These are phyloP conservation scores for Diarsia dahlii DNA, from an alignment of 2,888 invertebrate genomes.

Conservation along the genomic window DNA sequence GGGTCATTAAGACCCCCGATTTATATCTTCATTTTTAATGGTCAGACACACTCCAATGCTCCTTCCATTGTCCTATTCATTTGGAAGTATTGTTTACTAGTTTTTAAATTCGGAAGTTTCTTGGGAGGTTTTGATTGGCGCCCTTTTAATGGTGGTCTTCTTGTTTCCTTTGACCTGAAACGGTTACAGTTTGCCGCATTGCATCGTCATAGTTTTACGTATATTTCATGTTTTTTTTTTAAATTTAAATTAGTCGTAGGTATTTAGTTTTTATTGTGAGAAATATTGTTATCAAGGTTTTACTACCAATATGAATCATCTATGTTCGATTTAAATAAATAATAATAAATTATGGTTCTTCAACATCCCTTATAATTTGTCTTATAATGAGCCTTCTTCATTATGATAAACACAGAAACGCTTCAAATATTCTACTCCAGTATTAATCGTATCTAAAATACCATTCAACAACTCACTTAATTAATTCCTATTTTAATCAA, in stretches of 20 bases:
- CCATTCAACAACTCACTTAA: conserved; percentile 50
- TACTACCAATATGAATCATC: too few species aligned
- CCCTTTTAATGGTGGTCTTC: background rate
- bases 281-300: too few species aligned
- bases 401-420: conserved; percentile 30
- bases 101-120: conserved; percentile 27
- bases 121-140: conserved; percentile 7
- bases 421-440: conserved; percentile 36
- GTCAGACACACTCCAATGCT: conserved; percentile 63
- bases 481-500: conserved; percentile 62
- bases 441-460: conserved; percentile 53
- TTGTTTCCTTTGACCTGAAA: background rate
- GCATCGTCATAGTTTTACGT: too few species aligned
- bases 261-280: too few species aligned
- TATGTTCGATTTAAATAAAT: too few species aligned
- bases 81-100: conserved; percentile 52
- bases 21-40: conserved; percentile 79
- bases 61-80: conserved; percentile 58
- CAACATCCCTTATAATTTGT: background rate
- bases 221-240: too few species aligned
- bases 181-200: too few species aligned
- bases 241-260: too few species aligned
- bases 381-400: conserved; percentile 14
- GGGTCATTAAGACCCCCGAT: conserved; percentile 75
- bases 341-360: background rate